Evolutionary conservation across 2,888 invertebrate genomes (phyloP), one percentile per base, ranked within the genome.

Genomic region (Epirrhoe alternata): DNA sequence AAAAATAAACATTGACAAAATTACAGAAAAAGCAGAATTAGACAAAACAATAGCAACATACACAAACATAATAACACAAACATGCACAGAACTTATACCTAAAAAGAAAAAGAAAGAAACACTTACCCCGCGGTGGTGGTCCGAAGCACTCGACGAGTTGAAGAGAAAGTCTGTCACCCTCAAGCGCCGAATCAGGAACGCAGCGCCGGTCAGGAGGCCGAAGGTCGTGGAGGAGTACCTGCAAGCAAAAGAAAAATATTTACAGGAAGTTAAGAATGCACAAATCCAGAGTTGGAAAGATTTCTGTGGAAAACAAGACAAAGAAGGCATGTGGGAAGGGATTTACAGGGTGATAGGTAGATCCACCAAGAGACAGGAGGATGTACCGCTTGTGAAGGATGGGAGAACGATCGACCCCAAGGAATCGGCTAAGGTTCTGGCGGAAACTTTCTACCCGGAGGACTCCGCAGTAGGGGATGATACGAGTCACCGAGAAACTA

Each of bases 241-340:
- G 52, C 10, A 52, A 52, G 52, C 52, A 52, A 52, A 31, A 52
- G 31, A 52, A 52, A 24, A 24, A 3, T 52, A 8, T 52, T 3
- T 6, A n/a, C 12, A 5, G 0, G 52, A 52, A 12, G 52, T 4
- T 0, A 54, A 61, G 16, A 30, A 38, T n/a, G 71, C 73, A 0
- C 64, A 66, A 8, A 65, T 49, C 0, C 47, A 61, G 0, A 72
- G 74, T 50, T 74, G 74, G 74, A 76, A 64, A 33, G 49, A 35
- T 1, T 69, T 66, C 10, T 63, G 65, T n/a, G 59, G 51, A 10
- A 64, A 55, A 10, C 66, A 69, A 10, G 59, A 61, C 4, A 24
- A 24, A 24, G 24, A 61, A 14, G n/a, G 66, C 65, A 24, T 0
- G 55, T 69, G 2, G 42, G 59, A 6, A 51, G 57, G 24, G 24